Base-by-base conservation (phyloP, 2,888 invertebrate genomes). In the Listrodromus nycthemerus region DNA sequence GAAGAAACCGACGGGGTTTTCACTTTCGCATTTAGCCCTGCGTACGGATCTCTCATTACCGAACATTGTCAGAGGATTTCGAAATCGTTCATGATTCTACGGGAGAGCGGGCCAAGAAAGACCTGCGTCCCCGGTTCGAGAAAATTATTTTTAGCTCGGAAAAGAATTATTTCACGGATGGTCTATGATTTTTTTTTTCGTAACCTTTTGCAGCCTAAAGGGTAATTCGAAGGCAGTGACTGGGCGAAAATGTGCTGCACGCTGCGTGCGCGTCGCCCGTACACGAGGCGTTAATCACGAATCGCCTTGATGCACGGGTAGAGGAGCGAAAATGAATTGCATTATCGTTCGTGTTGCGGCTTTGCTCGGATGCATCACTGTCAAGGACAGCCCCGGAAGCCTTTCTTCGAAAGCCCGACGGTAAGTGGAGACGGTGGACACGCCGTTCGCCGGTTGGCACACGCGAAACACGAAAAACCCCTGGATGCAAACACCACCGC, bases 301-400 rank as follows among this genome's bases (percentile, higher is more conserved):
- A 30, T n/a, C 27, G 27, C 6, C n/a, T 48, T 8, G 10, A 21
- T 16, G 27, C 21, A 19, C 13, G 21, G 19, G 16, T 16, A 63
- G 24, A 70, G 61, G 66, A 71, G 55, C 69, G 71, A 77, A 80
- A 84, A 79, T 79, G 76, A 79, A 70, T 30, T 65, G 74, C 74
- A 67, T 75, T 61, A 61, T 61, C 61, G 50, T 37, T 82, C 76
- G 67, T 67, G 80, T 24, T 50, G 80, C 45, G 48, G 70, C 13
- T 55, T 71, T 13, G 58, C 27, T 50, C 41, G 48, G 83, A 70
- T 83, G 83, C 75, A 81, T 78, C 80, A 78, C 52, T 70, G 69
- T 87, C 87, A 87, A 88, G 88, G 88, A 88, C 88, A 87, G 85
- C 73, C 85, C 84, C 84, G 85, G 87, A 85, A 87, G 87, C 87